phyloP scores from a whole-genome alignment of 2,113 vertebrate genomes.

The Megaceryle maxima region DNA sequence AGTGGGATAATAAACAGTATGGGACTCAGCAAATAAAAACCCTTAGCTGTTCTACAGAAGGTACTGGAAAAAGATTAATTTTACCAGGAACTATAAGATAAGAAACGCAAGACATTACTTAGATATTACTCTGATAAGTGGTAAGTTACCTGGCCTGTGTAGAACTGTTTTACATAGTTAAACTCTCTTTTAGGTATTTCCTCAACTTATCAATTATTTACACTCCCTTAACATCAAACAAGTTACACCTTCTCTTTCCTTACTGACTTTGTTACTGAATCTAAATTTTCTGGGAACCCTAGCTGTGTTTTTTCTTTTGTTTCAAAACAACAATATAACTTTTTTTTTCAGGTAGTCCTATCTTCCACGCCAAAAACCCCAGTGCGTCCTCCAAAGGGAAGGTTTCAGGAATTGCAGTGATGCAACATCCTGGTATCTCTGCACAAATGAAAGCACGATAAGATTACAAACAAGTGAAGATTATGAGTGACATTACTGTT shows the following conservation, averaged over 20 bases:
- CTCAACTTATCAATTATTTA: neutral
- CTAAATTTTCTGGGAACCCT: neutral
- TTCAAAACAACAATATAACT: neutral
- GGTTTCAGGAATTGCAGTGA: neutral
- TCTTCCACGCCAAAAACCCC: neutral
- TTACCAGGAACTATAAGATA: neutral
- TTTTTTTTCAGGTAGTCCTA: neutral
- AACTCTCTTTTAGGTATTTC: neutral
- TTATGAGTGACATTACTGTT: neutral
- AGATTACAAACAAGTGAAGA: neutral
- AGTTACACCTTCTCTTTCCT: neutral
- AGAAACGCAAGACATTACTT: neutral
- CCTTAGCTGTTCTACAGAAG: neutral
- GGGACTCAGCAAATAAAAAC: neutral
- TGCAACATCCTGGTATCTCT: neutral
- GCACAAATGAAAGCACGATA: neutral
- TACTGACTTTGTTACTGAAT: neutral
- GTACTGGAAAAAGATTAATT: neutral
- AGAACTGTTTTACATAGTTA: neutral
- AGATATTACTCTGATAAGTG: neutral
- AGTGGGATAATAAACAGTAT: neutral
- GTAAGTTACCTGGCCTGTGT: neutral
- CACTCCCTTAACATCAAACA: neutral
- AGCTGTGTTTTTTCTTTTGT: neutral
- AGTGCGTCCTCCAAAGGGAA: neutral